phyloP scores from a whole-genome alignment of 2,888 invertebrate genomes.

The Melinaea menophilus region DNA sequence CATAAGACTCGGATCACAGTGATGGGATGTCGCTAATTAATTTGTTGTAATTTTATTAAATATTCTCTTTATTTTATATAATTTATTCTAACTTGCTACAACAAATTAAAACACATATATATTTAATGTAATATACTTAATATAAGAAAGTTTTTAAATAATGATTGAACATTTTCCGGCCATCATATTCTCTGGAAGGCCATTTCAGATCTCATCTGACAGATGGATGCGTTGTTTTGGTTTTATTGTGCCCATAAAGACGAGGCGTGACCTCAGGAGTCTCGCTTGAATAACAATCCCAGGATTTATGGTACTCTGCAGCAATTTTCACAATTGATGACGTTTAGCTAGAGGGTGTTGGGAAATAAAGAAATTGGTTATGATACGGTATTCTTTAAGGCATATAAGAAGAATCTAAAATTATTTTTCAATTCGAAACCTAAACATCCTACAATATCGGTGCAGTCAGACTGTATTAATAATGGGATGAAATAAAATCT shows the following conservation, averaged over 20 bases:
- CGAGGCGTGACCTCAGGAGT: conserved; percentile 54
- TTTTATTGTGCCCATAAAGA: conserved; percentile 65
- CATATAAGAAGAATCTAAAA: no score
- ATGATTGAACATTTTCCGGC: conserved; percentile 35
- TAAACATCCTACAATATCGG: background rate
- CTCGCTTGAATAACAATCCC: conserved; percentile 52
- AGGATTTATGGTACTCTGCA: conserved; percentile 35
- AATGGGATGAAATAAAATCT: conserved; percentile 20
- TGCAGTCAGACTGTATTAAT: conserved; percentile 7
- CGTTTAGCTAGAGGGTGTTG: conserved; percentile 6
- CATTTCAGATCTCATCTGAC: conserved; percentile 64
- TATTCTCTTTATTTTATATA: background rate
- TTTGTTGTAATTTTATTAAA: no score
- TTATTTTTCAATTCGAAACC: background rate
- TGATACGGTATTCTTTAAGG: no score
- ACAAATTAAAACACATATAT: background rate
- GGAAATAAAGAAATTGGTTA: background rate
- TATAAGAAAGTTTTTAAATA: conserved; percentile 4
- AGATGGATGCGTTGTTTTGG: conserved; percentile 67
- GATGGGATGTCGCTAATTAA: no score
- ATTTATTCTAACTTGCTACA: background rate
- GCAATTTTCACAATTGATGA: conserved; percentile 18
- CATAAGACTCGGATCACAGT: background rate
- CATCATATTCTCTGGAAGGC: conserved; percentile 37
- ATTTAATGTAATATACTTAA: background rate